These are phyloP conservation scores for Trachymyrmex cornetzi DNA, from an alignment of 1,140 invertebrate genomes.

Conservation along the genomic window DNA sequence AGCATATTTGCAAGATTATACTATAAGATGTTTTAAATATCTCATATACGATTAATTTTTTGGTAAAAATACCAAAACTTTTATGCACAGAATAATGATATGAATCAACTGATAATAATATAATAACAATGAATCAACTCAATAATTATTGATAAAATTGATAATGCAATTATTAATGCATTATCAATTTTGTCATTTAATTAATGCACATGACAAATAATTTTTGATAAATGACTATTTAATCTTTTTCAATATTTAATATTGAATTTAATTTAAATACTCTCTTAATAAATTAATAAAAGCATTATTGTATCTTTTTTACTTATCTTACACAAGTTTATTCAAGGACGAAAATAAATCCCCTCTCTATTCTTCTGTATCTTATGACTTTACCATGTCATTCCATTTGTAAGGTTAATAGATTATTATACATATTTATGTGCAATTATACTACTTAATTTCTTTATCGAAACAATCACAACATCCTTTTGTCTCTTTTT, in stretches of 20 bases:
- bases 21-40: neutral
- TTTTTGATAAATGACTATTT: neutral
- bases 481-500: too few species aligned
- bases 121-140: too few species aligned
- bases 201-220: neutral
- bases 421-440: neutral
- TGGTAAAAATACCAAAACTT: too few species aligned
- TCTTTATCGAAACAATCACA: neutral
- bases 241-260: neutral
- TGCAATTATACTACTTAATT: neutral
- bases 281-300: neutral
- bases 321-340: neutral
- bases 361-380: too few species aligned
- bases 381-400: slow-evolving; percentile 19
- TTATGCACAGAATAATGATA: too few species aligned
- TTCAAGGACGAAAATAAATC: slow-evolving; percentile 1
- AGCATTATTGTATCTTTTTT: neutral
- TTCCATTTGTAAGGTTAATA: slow-evolving; percentile 3
- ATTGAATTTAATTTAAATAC: neutral
- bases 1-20: neutral
- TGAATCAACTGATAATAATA: too few species aligned
- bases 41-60: too few species aligned
- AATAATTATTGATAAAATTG: neutral
- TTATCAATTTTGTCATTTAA: too few species aligned
- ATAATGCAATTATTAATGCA: neutral